phyloP scores from a whole-genome alignment of 2,888 invertebrate species.

The Drosophila ustulata region DNA sequence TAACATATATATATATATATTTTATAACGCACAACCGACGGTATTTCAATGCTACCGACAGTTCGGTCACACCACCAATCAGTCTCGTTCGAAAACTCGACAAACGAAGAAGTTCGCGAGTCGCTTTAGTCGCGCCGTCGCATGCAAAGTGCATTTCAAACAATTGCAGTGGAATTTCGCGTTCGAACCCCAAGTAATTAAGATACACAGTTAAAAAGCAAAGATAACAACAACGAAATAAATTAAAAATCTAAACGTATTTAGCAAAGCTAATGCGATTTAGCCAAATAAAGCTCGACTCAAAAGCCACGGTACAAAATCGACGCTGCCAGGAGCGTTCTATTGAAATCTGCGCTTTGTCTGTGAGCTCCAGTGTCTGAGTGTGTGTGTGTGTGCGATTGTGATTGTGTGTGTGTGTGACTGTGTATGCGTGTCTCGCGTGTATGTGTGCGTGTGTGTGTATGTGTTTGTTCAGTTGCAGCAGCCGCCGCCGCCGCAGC shows the following conservation, averaged over 20 bases:
- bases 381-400: conserved; percentile 41
- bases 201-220: conserved; percentile 9
- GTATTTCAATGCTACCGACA: conserved; percentile 26
- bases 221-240: neutral
- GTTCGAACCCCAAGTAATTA: conserved; percentile 33
- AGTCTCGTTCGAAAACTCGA: conserved; percentile 64
- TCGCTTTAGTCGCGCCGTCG: conserved; percentile 62
- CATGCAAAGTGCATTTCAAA: conserved; percentile 67
- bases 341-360: conserved; percentile 74
- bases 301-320: conserved; percentile 36
- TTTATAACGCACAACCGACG: conserved; percentile 20
- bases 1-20: conserved; percentile 23
- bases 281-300: conserved; percentile 8
- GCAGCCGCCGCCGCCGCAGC: conserved; percentile 25
- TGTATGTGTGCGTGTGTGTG: conserved; percentile 23
- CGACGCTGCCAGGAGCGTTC: conserved; percentile 64
- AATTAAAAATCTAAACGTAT: conserved; percentile 4
- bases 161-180: conserved; percentile 63
- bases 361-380: conserved; percentile 49
- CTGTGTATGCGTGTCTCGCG: conserved; percentile 41
- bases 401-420: conserved; percentile 51
- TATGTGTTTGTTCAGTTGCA: conserved; percentile 64
- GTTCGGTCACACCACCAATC: conserved; percentile 48
- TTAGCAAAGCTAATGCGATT: conserved; percentile 2
- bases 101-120: conserved; percentile 42